These are phyloP conservation scores for Carposina sasakii DNA, from an alignment of 1,140 invertebrate genomes.

Conservation along the genomic window DNA sequence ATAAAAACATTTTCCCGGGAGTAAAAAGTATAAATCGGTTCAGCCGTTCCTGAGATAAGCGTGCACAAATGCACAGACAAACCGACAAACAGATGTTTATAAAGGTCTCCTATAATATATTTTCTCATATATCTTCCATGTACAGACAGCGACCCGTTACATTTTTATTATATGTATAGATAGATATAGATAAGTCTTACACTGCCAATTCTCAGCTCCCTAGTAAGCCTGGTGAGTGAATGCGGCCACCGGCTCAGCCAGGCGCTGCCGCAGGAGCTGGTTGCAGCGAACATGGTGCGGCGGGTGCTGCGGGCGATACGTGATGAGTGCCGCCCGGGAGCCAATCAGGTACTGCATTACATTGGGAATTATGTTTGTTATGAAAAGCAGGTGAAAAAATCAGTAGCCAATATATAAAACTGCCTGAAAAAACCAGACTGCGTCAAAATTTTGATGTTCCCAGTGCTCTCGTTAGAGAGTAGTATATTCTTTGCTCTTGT, in stretches of 20 bases:
- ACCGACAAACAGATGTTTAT: neutral
- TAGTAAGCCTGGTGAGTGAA: slow-evolving; percentile 32
- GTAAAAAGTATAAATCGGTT: too few species aligned
- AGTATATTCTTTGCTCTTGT: too few species aligned
- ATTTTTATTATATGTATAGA: neutral
- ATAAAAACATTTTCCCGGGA: too few species aligned
- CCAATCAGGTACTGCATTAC: slow-evolving; percentile 35
- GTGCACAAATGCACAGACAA: neutral
- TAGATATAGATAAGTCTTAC: neutral
- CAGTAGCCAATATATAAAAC: too few species aligned
- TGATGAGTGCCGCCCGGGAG: slow-evolving; percentile 42
- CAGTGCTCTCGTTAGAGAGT: too few species aligned
- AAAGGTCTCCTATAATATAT: neutral
- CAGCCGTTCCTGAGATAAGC: neutral
- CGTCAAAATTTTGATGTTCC: too few species aligned
- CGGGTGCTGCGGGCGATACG: slow-evolving; percentile 46
- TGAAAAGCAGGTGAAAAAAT: too few species aligned
- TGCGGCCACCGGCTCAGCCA: slow-evolving; percentile 26
- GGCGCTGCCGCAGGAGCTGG: slow-evolving; percentile 38
- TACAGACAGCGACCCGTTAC: too few species aligned
- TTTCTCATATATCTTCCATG: neutral
- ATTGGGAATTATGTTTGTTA: too few species aligned
- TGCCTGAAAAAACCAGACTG: too few species aligned
- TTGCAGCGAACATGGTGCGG: slow-evolving; percentile 43
- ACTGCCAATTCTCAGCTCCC: slow-evolving; percentile 23